Evolutionary conservation across 2,797 vertebrate genomes (phyloP), one percentile per base, ranked within the genome.

Genomic region (Delichon dasypus): DNA sequence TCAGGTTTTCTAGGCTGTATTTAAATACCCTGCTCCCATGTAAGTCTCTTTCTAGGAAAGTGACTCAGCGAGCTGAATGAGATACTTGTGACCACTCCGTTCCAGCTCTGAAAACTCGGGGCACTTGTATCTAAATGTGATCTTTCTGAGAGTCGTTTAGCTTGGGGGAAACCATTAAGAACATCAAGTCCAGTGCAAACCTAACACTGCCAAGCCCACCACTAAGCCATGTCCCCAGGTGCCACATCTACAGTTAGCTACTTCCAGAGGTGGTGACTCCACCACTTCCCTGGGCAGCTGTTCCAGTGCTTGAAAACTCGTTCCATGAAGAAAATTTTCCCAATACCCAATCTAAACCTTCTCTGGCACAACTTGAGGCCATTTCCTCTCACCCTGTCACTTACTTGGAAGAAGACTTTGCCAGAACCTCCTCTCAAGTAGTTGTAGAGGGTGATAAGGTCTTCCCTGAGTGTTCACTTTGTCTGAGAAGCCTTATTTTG

Each of bases 371-470:
- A 51, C 4, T 18, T 70, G 9, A 38, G 36, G 25, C 17, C 21
- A 7, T 44, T 72, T 72, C 23, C 5, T 61, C 42, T 77, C 21
- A 7, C 19, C 23, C 25, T 70, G 15, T 75, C 11, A 1, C 22
- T n/a, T 66, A 22, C 4, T 20, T 61, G 60, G 27, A 29, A 44
- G 12, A 44, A 38, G 32, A 38, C 58, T 32, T 72, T n/a, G 7
- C 29, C 54, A 9, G 32, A 26, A 0, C 40, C 40, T 48, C 47
- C 20, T 60, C n/a, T 77, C 17, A 61, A 20, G 58, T 11, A 20
- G 34, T 20, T 78, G 7, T 36, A 17, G 47, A 65, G 20, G 30
- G 12, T 0, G 0, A 4, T 30, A 18, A 54, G 4, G 48, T 38
- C 36, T 85, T 5, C 23, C 13, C 5, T 13, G 60, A 42, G 22